Evolutionary conservation across 2,113 vertebrate genomes (phyloP).

Genomic region (Nerophis ophidion): DNA sequence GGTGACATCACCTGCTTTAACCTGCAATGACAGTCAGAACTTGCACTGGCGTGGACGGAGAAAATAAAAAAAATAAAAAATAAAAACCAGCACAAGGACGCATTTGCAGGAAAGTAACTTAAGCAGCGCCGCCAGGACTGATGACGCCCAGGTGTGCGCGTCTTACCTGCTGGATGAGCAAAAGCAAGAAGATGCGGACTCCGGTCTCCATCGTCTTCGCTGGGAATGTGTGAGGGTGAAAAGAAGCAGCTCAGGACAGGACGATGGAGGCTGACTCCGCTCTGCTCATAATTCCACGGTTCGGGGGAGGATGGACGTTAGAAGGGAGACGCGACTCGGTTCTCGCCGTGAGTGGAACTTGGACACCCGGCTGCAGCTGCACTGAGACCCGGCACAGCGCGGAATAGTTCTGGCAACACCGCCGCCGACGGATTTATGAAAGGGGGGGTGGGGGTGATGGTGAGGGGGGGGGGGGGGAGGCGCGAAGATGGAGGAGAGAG

Average conservation of each 20-base stretch:
- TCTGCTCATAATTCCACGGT: constrained; percentile 99
- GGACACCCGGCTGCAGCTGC: constrained; percentile 89
- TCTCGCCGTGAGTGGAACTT: constrained; percentile 74
- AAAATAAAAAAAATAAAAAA: too few species aligned
- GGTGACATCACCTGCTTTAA: constrained; percentile 6
- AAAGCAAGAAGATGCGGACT: constrained; percentile 80
- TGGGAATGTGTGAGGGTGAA: constrained; percentile 37
- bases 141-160: not conserved
- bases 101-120: constrained; percentile 40
- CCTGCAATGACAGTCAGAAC: constrained; percentile 16
- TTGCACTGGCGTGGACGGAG: constrained; percentile 13
- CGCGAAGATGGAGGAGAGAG: constrained; percentile 48
- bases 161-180: constrained; percentile 94
- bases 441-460: constrained; percentile 56
- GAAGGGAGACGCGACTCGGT: constrained; percentile 28
- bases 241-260: constrained; percentile 73
- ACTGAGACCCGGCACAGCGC: constrained; percentile 88
- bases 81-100: not conserved
- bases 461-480: constrained; percentile 63
- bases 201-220: constrained; percentile 77
- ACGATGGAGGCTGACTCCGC: constrained; percentile 81
- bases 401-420: constrained; percentile 84
- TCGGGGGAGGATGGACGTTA: constrained; percentile 74
- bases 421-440: constrained; percentile 94
- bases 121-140: not conserved